Conservation (phyloP, 2,797 vertebrate genomes). For the Chelon labrosus region DNA sequence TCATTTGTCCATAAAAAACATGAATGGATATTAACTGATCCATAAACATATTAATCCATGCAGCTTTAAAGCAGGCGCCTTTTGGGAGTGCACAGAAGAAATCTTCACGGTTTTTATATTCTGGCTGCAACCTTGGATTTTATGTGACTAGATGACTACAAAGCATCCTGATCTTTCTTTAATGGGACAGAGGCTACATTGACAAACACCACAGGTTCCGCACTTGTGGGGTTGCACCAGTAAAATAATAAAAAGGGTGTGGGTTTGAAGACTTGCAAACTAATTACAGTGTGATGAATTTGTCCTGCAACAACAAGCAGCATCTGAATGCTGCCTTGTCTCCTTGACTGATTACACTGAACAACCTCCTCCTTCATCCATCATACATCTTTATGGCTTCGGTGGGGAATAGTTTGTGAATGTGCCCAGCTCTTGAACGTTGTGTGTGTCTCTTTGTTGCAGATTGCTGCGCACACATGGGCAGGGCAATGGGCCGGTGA, state of each 20-base stretch:
- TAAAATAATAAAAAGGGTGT: constrained; percentile 62
- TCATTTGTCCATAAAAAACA: background rate
- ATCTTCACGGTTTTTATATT: background rate
- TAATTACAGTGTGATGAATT: constrained; percentile 77
- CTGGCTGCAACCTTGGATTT: constrained; percentile 1
- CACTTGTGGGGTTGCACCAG: constrained; percentile 35
- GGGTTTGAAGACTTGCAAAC: constrained; percentile 65
- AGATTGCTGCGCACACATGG: background rate
- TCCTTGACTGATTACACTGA: constrained; percentile 72
- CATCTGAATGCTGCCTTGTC: constrained; percentile 72
- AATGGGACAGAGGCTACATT: constrained; percentile 34
- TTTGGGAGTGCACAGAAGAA: background rate
- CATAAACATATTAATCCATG: background rate
- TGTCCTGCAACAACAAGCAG: constrained; percentile 74
- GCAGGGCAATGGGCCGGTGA: constrained; percentile 2
- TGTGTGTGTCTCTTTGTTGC: constrained; percentile 4
- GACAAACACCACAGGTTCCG: constrained; percentile 32
- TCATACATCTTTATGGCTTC: constrained; percentile 71
- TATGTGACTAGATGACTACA: constrained; percentile 15
- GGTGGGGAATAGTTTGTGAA: constrained; percentile 54
- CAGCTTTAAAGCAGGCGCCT: background rate
- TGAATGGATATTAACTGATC: background rate
- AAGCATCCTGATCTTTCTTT: constrained; percentile 20
- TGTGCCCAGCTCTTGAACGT: constrained; percentile 25
- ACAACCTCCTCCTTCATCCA: constrained; percentile 64